Conservation (phyloP, 2,888 invertebrate species). For the Agrilus cyanescens region DNA sequence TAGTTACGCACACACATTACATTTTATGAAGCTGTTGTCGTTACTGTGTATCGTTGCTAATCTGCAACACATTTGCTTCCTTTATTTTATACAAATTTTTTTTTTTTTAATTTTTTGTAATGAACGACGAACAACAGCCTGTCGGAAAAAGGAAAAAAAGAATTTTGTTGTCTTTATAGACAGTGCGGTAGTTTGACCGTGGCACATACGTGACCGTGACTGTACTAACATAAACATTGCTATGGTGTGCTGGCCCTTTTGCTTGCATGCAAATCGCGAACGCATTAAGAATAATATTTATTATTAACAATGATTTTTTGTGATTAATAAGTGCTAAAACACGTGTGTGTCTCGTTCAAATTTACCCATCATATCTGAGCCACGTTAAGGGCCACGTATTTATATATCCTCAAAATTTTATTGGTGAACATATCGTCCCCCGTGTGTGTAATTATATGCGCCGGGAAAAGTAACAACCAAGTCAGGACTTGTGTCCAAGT, state of each 20-base stretch:
- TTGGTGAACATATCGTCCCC: no score
- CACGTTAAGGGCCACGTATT: conserved; percentile 28
- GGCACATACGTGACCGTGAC: conserved; percentile 41
- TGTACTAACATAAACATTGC: conserved; percentile 17
- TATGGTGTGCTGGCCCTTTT: no score
- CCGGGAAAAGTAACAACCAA: conserved; percentile 31
- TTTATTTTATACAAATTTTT: conserved; percentile 18
- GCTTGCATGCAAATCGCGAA: no score
- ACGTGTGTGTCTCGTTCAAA: conserved; percentile 47
- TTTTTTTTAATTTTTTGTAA: no score
- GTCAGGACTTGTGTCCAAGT: conserved; percentile 10
- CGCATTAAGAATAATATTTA: conserved; percentile 2
- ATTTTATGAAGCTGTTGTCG: no score
- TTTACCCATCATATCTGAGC: conserved; percentile 51
- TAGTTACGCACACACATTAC: no score
- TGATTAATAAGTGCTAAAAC: no score
- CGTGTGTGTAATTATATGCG: conserved; percentile 10
- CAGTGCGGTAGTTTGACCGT: conserved; percentile 45
- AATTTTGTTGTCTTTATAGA: conserved; percentile 6
- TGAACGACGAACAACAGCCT: no score
- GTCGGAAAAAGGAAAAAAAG: background rate
- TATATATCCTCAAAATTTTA: conserved; percentile 21
- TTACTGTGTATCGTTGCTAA: no score
- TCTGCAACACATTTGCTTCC: conserved; percentile 23
- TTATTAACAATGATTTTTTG: no score